These are phyloP conservation scores for Plectropomus leopardus DNA, from an alignment of 2,113 vertebrate genomes.

Conservation along the genomic window DNA sequence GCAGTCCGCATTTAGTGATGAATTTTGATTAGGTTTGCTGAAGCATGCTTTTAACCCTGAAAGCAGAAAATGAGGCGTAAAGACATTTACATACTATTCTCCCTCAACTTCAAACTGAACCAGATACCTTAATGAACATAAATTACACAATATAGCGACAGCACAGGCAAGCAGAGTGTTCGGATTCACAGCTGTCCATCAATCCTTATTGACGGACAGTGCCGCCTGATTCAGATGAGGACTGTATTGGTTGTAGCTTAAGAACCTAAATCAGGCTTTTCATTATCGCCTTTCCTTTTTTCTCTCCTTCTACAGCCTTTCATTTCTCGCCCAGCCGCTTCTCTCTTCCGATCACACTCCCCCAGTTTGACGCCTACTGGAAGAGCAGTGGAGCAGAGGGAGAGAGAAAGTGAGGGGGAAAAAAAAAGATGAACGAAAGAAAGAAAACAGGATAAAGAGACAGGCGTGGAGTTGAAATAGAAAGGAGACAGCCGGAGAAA, in stretches of 20 bases:
- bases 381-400: slow-evolving; percentile 72
- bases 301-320: slow-evolving; percentile 80
- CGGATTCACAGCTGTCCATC: slow-evolving; percentile 33
- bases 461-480: slow-evolving; percentile 39
- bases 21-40: slow-evolving; percentile 30
- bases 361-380: slow-evolving; percentile 83
- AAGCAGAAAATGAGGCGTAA: neutral
- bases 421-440: slow-evolving; percentile 44
- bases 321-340: slow-evolving; percentile 80
- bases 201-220: slow-evolving; percentile 37
- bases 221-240: slow-evolving; percentile 57
- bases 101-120: slow-evolving; percentile 5
- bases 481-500: slow-evolving; percentile 47
- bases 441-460: slow-evolving; percentile 38
- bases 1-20: slow-evolving; percentile 25
- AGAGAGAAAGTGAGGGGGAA: slow-evolving; percentile 53
- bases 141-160: slow-evolving; percentile 24
- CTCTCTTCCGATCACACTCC: slow-evolving; percentile 84
- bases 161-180: slow-evolving; percentile 13
- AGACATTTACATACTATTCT: slow-evolving; percentile 8
- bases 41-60: slow-evolving; percentile 4
- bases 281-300: slow-evolving; percentile 69
- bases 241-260: slow-evolving; percentile 67
- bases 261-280: slow-evolving; percentile 81
- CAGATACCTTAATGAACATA: slow-evolving; percentile 24